phyloP scores from a whole-genome alignment of 2,888 invertebrate species.

The Onchidella celtica region DNA sequence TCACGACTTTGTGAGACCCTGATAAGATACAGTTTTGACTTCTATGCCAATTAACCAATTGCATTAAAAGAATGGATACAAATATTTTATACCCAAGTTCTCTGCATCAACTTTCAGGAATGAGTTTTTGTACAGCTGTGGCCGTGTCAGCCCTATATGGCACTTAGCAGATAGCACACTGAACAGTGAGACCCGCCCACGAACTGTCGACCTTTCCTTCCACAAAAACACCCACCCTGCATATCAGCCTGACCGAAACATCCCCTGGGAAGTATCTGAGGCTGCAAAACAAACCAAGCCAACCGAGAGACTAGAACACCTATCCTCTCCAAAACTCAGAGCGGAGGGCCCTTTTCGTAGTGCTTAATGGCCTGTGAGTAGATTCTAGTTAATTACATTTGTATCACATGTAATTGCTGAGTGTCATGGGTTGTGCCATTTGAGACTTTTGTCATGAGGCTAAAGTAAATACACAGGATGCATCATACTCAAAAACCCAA shows the following conservation, averaged over 20 bases:
- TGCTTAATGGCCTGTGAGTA: slow-evolving; percentile 72
- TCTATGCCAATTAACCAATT: no score
- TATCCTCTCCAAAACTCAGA: slow-evolving; percentile 69
- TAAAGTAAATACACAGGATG: no score
- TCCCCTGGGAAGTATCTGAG: slow-evolving; percentile 64
- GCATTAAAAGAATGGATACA: no score
- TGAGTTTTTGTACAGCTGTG: slow-evolving; percentile 74
- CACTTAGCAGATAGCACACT: slow-evolving; percentile 59
- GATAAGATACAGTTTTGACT: no score
- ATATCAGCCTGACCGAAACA: slow-evolving; percentile 61
- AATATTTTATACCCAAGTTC: no score
- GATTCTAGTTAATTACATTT: neutral
- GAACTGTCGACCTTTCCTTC: slow-evolving; percentile 63
- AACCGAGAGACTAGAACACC: slow-evolving; percentile 59
- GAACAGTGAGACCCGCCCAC: slow-evolving; percentile 58
- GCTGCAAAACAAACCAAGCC: slow-evolving; percentile 62
- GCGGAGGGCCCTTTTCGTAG: slow-evolving; percentile 71
- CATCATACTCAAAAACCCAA: no score
- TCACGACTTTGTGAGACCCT: no score
- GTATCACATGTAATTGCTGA: no score
- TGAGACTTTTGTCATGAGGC: no score
- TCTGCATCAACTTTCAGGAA: slow-evolving; percentile 69
- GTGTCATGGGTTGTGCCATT: no score
- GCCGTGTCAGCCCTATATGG: slow-evolving; percentile 70
- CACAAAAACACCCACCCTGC: slow-evolving; percentile 61